Evolutionary conservation across 92 coral and sea anemone species (phyloP).

Genomic region (Porites evermanni): DNA sequence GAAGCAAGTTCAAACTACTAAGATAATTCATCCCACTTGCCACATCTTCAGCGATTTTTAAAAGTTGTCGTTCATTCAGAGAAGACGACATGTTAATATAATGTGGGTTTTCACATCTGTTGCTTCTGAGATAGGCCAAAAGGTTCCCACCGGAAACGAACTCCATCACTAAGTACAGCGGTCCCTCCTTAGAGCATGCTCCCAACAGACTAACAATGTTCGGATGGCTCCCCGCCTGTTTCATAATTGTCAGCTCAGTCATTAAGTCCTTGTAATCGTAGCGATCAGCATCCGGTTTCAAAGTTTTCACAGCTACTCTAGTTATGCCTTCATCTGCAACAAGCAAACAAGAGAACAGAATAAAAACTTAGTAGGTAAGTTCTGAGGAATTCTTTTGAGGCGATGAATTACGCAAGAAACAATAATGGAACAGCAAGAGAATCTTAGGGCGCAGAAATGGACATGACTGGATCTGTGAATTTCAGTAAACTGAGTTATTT

Average conservation of each 20-base stretch:
- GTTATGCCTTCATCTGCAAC: conserved; percentile 45
- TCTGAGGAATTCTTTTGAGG: too few species aligned
- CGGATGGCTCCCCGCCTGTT: conserved; percentile 60
- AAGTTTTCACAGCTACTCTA: conserved; percentile 63
- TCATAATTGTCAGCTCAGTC: conserved; percentile 65
- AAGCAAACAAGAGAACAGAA: neutral
- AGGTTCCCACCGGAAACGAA: conserved; percentile 74
- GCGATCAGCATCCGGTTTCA: conserved; percentile 50
- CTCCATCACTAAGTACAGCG: conserved; percentile 72
- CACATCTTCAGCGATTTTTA: conserved; percentile 71
- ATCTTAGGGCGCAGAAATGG: too few species aligned
- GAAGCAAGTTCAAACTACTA: conserved; percentile 59
- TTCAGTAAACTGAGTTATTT: too few species aligned
- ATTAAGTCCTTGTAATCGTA: conserved; percentile 57
- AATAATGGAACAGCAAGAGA: too few species aligned
- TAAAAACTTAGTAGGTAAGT: too few species aligned
- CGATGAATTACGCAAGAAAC: too few species aligned
- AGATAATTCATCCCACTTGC: conserved; percentile 73
- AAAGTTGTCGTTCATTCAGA: conserved; percentile 60
- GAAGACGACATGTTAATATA: conserved; percentile 59
- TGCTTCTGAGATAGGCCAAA: conserved; percentile 50
- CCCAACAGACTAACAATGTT: conserved; percentile 70
- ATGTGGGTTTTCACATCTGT: conserved; percentile 52
- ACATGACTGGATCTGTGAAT: too few species aligned
- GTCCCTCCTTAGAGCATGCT: conserved; percentile 61